Percentiles rank a stretch among this genome's conserved stretches.
Conservation (phyloP, 2,888 invertebrate species). For the Rhagophthalmus giganteus region DNA sequence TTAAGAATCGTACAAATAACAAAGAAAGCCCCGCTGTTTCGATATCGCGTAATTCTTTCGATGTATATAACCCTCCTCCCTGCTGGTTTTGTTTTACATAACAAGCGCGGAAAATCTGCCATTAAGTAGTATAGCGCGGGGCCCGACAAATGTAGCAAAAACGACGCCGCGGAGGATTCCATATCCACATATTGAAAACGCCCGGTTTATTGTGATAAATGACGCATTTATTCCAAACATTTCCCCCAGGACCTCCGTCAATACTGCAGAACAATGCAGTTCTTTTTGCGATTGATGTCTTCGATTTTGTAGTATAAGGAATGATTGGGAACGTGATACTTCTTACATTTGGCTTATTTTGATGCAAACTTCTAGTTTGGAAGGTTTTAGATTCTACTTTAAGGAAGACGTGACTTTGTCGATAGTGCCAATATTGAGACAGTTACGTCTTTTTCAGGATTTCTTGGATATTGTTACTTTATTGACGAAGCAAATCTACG, state of each 20-base stretch:
- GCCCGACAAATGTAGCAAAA: conserved; percentile 14
- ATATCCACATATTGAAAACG: conserved; percentile 23
- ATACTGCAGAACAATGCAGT: conserved; percentile 32
- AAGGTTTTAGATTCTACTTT: conserved; percentile 36
- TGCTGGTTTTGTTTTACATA: conserved; percentile 3
- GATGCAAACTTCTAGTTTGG: conserved; percentile 44
- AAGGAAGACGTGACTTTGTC: conserved; percentile 40
- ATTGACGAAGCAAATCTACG: conserved; percentile 18
- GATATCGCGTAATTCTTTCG: not conserved
- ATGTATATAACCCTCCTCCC: conserved; percentile 1
- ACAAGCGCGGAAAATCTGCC: conserved; percentile 9
- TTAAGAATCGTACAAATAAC: conserved; percentile 1
- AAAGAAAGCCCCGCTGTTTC: conserved; percentile 1
- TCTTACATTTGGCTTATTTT: conserved; percentile 49
- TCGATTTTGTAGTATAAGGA: conserved; percentile 41
- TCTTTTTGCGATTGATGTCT: conserved; percentile 35
- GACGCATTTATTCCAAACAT: conserved; percentile 24
- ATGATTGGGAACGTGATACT: conserved; percentile 48
- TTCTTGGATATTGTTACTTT: conserved; percentile 27
- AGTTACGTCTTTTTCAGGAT: conserved; percentile 23
- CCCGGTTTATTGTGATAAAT: conserved; percentile 28
- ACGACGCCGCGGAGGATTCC: conserved; percentile 4
- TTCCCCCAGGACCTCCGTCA: conserved; percentile 23
- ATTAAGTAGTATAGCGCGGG: conserved; percentile 17
- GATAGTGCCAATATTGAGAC: conserved; percentile 40